Evolutionary conservation across 92 coral and sea anemone genomes (phyloP).

Genomic region (Palythoa heliodiscus): DNA sequence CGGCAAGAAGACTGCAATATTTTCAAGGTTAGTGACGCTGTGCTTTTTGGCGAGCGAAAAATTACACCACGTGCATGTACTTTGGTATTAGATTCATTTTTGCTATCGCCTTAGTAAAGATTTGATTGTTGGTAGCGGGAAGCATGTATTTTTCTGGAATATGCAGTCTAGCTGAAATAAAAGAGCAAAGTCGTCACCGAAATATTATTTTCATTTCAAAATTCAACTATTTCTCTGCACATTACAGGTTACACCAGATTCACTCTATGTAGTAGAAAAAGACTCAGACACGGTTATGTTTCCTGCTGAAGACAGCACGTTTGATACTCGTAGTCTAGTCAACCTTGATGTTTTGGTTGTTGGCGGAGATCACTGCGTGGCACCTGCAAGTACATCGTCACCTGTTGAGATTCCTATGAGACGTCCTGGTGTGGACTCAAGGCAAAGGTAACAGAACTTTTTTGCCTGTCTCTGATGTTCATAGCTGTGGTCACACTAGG

Average conservation of each 20-base stretch:
- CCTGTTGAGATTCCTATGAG: not conserved
- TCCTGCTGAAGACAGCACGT: not conserved
- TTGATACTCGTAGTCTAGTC: not conserved
- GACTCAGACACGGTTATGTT: not conserved
- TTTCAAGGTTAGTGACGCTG: slow-evolving; percentile 35
- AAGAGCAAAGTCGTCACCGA: not conserved
- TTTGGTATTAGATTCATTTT: too few relatives aligned
- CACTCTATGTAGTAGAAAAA: not conserved
- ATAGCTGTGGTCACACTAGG: too few relatives aligned
- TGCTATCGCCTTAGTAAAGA: too few relatives aligned
- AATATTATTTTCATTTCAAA: not conserved
- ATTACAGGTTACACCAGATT: slow-evolving; percentile 5
- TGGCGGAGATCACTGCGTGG: not conserved
- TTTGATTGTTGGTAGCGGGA: not conserved
- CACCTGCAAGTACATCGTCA: slow-evolving; percentile 1
- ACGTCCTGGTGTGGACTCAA: not conserved
- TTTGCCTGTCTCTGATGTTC: not conserved
- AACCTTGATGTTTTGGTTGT: slow-evolving; percentile 4
- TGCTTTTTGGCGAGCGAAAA: too few relatives aligned
- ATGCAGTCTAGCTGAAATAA: not conserved
- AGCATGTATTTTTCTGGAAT: slow-evolving; percentile 5
- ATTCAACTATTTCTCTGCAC: not conserved
- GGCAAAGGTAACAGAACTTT: not conserved
- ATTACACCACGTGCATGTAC: too few relatives aligned
- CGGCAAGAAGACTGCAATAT: not conserved